A percentile compares a stretch with the other conserved stretches of the same genome.
These are phyloP conservation scores for Setipinna tenuifilis DNA, from an alignment of 2,797 vertebrate species.

Conservation along the genomic window DNA sequence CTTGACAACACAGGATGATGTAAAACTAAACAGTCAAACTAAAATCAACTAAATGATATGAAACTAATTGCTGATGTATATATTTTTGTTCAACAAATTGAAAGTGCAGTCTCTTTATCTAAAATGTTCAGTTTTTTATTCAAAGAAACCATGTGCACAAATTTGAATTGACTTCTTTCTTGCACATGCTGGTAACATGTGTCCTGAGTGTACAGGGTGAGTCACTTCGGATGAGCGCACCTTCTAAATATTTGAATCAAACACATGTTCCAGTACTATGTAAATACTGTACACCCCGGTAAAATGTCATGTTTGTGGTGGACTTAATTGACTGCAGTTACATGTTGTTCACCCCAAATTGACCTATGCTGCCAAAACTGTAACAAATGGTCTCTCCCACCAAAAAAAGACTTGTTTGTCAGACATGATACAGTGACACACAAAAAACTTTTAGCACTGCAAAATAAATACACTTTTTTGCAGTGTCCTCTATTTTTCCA, in stretches of 20 bases:
- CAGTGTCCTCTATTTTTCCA: no score
- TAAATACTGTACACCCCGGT: not conserved
- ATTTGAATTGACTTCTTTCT: not conserved
- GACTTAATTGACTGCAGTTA: not conserved
- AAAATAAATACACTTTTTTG: no score
- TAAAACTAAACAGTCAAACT: no score
- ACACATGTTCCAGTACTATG: not conserved
- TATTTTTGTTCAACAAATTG: no score
- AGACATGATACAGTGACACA: no score
- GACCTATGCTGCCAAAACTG: not conserved
- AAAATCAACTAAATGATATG: no score
- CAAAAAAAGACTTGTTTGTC: not conserved
- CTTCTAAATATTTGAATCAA: slow-evolving; percentile 14
- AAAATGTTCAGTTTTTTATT: not conserved
- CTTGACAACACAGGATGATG: no score
- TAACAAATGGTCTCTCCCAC: not conserved
- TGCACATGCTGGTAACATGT: not conserved
- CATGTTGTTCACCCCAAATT: not conserved
- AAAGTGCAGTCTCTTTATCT: no score
- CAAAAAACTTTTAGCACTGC: no score
- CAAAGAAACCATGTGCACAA: not conserved
- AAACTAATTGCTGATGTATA: no score
- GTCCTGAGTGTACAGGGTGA: not conserved
- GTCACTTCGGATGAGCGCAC: not conserved
- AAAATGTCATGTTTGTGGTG: not conserved